Percentiles rank a stretch among this genome's conserved stretches.
phyloP scores from a whole-genome alignment of 2,888 invertebrate genomes.

The Philhelius pedissequus region DNA sequence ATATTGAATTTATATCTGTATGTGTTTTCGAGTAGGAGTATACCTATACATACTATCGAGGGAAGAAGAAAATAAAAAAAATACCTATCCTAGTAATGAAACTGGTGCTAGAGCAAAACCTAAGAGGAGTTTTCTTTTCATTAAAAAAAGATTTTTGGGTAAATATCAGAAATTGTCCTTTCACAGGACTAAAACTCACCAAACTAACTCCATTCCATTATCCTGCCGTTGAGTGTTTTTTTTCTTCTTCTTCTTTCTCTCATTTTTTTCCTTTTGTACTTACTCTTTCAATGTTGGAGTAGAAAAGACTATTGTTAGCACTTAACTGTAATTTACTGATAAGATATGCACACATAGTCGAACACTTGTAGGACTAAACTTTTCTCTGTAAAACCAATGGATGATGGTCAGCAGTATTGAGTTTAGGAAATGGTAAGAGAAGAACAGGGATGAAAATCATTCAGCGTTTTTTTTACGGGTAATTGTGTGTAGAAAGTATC shows the following conservation, averaged over 20 bases:
- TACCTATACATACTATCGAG: no score
- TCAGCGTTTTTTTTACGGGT: background rate
- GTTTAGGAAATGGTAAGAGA: background rate
- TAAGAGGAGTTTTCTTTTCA: constrained; percentile 46
- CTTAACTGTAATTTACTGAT: constrained; percentile 68
- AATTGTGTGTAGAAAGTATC: no score
- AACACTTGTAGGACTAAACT: constrained; percentile 59
- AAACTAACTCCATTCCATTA: background rate
- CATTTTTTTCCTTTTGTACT: constrained; percentile 19
- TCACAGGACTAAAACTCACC: background rate
- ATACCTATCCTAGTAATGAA: background rate
- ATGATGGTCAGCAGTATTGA: background rate
- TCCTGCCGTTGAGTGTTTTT: background rate
- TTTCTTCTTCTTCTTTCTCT: background rate
- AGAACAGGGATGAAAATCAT: constrained; percentile 3
- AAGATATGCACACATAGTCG: constrained; percentile 66
- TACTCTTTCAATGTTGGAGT: constrained; percentile 36
- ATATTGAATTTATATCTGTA: background rate
- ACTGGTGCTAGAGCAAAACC: background rate
- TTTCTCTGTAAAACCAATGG: background rate
- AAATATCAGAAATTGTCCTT: constrained; percentile 38
- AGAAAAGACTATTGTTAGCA: constrained; percentile 66
- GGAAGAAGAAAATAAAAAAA: background rate
- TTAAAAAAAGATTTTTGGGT: constrained; percentile 53
- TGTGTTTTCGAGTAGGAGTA: background rate